A percentile compares a stretch with the other conserved stretches of the same genome.
These are phyloP conservation scores for Argyrosomus regius DNA, from an alignment of 2,797 vertebrate genomes.

Conservation along the genomic window DNA sequence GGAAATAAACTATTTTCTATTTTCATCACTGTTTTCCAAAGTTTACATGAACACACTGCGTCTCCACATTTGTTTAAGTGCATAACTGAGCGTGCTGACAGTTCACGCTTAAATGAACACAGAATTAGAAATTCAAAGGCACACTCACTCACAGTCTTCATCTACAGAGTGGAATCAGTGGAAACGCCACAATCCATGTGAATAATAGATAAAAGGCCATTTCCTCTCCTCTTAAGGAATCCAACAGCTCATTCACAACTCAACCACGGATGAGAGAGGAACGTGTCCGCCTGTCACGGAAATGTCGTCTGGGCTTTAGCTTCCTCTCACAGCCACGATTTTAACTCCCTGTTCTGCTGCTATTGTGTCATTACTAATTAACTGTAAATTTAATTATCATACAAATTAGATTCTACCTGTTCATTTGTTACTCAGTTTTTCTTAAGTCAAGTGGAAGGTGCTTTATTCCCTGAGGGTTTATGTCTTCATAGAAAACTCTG, in stretches of 20 bases:
- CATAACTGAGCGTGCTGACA: conserved; percentile 4
- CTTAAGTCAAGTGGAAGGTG: background rate
- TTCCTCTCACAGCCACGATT: background rate
- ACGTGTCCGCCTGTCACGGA: background rate
- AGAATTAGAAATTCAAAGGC: conserved; percentile 5
- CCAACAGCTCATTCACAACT: background rate
- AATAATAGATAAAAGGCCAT: conserved; percentile 34
- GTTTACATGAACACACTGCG: background rate
- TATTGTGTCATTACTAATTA: conserved; percentile 1
- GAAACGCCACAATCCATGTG: conserved; percentile 12
- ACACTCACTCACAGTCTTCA: background rate
- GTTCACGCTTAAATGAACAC: conserved; percentile 12
- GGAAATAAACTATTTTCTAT: background rate
- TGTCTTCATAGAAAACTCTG: background rate
- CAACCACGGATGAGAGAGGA: background rate
- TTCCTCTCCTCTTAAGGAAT: background rate
- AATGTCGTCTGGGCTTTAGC: background rate
- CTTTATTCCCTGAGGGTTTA: conserved; percentile 7
- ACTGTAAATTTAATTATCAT: conserved; percentile 3
- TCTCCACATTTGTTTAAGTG: conserved; percentile 7
- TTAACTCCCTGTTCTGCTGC: background rate
- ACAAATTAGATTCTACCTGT: conserved; percentile 1
- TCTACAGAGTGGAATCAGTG: conserved; percentile 22
- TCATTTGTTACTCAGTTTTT: background rate
- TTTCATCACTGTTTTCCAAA: background rate